phyloP scores from a whole-genome alignment of 2,797 vertebrate species.

The Myotis myotis region DNA sequence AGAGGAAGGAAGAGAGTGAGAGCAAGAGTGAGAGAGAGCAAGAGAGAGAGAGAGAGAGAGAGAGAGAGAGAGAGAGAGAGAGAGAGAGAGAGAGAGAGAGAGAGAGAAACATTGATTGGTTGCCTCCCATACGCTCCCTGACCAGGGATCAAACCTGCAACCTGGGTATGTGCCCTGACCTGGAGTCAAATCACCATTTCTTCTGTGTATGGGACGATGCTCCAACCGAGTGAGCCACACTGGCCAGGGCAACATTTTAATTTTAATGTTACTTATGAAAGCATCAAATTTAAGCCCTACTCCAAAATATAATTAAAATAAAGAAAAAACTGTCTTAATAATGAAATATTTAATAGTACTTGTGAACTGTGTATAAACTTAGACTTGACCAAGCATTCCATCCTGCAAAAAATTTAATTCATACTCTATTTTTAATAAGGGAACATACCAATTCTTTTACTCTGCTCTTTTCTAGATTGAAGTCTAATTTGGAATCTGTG shows the following conservation, averaged over 20 bases:
- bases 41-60: too few relatives aligned
- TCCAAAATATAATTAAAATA: background rate
- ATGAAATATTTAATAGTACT: background rate
- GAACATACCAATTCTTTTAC: constrained; percentile 94
- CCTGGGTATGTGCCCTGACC: background rate
- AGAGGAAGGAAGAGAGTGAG: background rate
- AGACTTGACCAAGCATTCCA: background rate
- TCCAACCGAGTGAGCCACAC: background rate
- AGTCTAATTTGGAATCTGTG: constrained; percentile 90
- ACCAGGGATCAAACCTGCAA: background rate
- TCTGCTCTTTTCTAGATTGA: constrained; percentile 94
- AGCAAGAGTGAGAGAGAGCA: background rate
- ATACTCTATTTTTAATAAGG: background rate
- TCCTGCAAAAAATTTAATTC: constrained; percentile 16
- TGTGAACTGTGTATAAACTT: background rate
- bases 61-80: too few relatives aligned
- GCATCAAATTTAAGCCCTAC: background rate
- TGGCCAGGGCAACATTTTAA: constrained; percentile 27
- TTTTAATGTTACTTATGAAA: constrained; percentile 42
- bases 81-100: background rate
- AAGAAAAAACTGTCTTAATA: background rate
- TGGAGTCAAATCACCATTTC: background rate
- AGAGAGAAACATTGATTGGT: background rate
- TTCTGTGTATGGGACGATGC: background rate
- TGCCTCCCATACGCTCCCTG: background rate